These are phyloP conservation scores for Sula dactylatra DNA, from an alignment of 2,113 vertebrate genomes.

Conservation along the genomic window DNA sequence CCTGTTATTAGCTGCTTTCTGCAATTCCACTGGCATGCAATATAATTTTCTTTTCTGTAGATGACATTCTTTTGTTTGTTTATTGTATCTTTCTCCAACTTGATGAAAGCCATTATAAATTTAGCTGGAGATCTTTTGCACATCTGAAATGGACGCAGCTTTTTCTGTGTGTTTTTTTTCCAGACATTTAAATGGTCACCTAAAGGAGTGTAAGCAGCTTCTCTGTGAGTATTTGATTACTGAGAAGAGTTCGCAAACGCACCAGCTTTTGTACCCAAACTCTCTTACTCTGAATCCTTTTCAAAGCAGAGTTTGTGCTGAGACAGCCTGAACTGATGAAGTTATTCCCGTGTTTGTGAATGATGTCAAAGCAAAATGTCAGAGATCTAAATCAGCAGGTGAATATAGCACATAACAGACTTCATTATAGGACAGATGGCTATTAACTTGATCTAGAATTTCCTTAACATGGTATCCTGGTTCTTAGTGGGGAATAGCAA, in stretches of 20 bases:
- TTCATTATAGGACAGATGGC: neutral
- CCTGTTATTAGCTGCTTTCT: neutral
- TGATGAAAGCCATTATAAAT: neutral
- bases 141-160: neutral
- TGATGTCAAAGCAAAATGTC: constrained; percentile 24
- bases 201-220: neutral
- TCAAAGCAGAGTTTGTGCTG: neutral
- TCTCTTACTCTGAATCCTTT: neutral
- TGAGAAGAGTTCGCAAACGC: neutral
- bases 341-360: constrained; percentile 6
- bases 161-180: neutral
- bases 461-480: neutral
- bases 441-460: neutral
- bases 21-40: neutral
- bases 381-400: neutral
- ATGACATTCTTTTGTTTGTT: neutral
- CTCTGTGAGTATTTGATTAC: neutral
- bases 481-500: neutral
- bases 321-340: neutral
- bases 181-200: neutral
- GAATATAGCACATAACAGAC: neutral
- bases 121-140: neutral
- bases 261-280: neutral
- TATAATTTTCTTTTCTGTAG: neutral
- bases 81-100: neutral